Base-by-base conservation (phyloP, 2,888 invertebrate genomes). In the Dynastes hyllus region DNA sequence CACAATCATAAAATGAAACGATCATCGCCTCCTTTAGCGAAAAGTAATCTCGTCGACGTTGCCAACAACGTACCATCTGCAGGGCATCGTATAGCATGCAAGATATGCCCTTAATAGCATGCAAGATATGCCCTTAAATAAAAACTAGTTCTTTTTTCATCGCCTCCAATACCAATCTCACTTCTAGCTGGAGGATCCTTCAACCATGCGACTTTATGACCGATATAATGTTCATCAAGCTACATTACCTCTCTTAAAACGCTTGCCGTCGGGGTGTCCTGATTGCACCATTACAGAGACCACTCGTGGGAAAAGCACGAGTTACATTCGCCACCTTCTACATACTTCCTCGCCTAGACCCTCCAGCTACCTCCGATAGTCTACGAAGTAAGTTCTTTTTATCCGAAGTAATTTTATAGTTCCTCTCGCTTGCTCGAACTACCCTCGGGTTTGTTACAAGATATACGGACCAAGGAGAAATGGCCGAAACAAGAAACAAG, bases 151-250 rank as follows among this genome's bases (percentile, higher is more conserved):
- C 55, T 22, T 55, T 40, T 58, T 13, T 22, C 73, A 63, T 63
- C 63, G 13, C 11, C 13, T 32, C 32, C 29, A 4, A 32, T 6
- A 11, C 29, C n/a, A 63, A 16, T 4, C 11, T 2, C n/a, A 27
- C 69, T n/a, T n/a, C 27, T 13, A 9, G 27, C 51, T 27, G 6
- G 40, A 69, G 51, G 4, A 11, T 16, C 51, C 69, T 69, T n/a
- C 51, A 69, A 4, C 51, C 69, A 69, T 27, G 29, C 51, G 29
- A 77, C 61, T 77, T 77, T 69, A 77, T 58, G 58, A 61, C 58
- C 50, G 58, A 55, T 77, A 58, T 77, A 70, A 77, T 69, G 77
- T 77, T 77, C 77, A 77, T 77, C 69, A 77, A 61, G 58, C 55
- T 61, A 29, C 77, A 69, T 77, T 69, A 77, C 55, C 69, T 61